A percentile compares a stretch with the other conserved stretches of the same genome.
phyloP scores from a whole-genome alignment of 2,113 vertebrate genomes.

The Alexandromys fortis region DNA sequence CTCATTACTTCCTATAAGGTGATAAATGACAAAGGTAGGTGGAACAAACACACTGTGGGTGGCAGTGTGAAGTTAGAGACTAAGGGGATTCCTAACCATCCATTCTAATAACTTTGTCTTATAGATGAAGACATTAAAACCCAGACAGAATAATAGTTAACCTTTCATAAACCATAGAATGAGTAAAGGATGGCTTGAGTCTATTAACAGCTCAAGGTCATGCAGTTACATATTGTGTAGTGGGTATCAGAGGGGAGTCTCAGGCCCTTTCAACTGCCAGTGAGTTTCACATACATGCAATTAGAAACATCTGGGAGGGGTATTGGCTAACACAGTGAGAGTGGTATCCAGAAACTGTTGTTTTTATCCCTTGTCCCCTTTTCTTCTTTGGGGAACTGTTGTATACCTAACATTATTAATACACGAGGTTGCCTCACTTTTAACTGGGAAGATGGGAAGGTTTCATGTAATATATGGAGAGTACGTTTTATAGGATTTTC shows the following conservation, averaged over 20 bases:
- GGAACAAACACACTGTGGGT: background rate
- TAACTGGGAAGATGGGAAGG: background rate
- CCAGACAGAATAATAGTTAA: background rate
- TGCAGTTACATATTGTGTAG: background rate
- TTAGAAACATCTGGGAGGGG: background rate
- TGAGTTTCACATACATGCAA: background rate
- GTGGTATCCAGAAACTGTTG: background rate
- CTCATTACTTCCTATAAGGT: background rate
- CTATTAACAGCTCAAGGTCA: background rate
- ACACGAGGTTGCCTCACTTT: background rate
- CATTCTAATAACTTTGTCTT: constrained; percentile 1
- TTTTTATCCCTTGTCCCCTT: background rate
- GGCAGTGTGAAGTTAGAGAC: background rate
- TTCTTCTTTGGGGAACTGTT: background rate
- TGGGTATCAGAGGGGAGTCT: background rate
- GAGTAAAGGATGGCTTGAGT: background rate
- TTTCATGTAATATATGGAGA: background rate
- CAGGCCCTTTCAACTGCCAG: background rate
- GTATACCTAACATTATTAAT: background rate
- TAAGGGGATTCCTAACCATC: background rate
- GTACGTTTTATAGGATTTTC: background rate
- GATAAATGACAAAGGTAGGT: background rate
- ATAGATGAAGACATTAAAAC: constrained; percentile 28
- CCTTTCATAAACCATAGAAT: background rate
- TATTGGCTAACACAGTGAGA: background rate